phyloP scores from a whole-genome alignment of 1,140 invertebrate genomes.

The Orchesella cincta region DNA sequence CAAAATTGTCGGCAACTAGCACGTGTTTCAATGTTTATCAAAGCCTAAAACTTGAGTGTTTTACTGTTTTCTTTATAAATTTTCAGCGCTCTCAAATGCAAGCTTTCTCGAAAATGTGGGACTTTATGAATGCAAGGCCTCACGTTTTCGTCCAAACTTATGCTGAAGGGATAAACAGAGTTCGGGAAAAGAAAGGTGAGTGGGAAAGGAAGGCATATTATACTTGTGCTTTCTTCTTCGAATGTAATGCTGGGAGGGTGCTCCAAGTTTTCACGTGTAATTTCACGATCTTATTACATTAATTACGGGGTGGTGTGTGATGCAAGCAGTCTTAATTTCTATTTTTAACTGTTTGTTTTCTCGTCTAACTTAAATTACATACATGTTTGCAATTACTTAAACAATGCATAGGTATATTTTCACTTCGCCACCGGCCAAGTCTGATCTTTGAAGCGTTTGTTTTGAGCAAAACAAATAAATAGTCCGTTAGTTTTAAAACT shows the following conservation, averaged over 20 bases:
- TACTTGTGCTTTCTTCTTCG: background rate
- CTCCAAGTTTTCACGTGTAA: too few species aligned
- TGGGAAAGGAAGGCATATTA: background rate
- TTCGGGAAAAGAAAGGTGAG: conserved; percentile 74
- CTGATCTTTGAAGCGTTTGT: too few species aligned
- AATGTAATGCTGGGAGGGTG: background rate
- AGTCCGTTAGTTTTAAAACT: background rate
- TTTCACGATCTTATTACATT: too few species aligned
- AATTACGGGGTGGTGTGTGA: too few species aligned
- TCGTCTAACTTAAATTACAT: background rate
- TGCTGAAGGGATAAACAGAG: conserved; percentile 79
- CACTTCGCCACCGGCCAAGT: too few species aligned
- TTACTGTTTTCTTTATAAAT: conserved; percentile 13
- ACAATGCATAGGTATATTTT: too few species aligned
- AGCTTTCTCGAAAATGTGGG: conserved; percentile 92
- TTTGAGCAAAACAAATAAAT: background rate
- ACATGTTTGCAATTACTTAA: too few species aligned
- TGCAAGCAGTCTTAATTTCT: too few species aligned
- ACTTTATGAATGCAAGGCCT: conserved; percentile 84
- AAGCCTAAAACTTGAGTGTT: conserved; percentile 62
- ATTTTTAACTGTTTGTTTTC: background rate
- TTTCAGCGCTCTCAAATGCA: conserved; percentile 82
- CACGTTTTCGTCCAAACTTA: conserved; percentile 80
- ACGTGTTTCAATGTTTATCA: too few species aligned
- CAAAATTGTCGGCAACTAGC: too few species aligned